A percentile compares a stretch with the other conserved stretches of the same genome.
Conservation (phyloP, 1,140 invertebrate genomes). For the Drosophila elegans region DNA sequence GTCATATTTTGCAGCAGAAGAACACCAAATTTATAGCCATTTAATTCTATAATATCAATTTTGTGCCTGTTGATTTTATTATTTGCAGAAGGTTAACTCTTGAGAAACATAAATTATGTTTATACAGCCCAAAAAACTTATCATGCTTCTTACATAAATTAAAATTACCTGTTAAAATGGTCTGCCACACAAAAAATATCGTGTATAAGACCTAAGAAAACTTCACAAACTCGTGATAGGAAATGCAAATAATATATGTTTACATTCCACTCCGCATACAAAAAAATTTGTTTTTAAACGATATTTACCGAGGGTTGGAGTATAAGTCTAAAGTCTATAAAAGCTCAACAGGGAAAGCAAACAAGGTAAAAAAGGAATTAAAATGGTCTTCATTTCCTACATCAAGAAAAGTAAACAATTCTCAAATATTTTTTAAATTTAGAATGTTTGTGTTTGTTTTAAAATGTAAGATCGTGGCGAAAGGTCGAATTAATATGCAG, state of each 20-base stretch:
- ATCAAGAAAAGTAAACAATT: neutral
- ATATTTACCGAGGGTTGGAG: neutral
- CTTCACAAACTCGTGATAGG: no score
- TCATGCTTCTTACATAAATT: no score
- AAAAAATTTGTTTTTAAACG: neutral
- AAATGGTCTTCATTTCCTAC: neutral
- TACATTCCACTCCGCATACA: neutral
- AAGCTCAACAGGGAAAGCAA: constrained; percentile 1
- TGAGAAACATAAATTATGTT: no score
- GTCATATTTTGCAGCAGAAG: constrained; percentile 16
- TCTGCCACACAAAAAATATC: no score
- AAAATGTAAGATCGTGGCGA: no score
- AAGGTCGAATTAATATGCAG: no score
- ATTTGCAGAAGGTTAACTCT: neutral
- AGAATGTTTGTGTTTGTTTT: neutral
- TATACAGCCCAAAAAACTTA: no score
- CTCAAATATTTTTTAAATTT: no score
- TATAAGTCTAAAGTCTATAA: neutral
- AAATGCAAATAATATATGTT: neutral
- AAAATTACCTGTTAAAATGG: no score
- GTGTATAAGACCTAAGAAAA: no score
- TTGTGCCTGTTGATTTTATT: constrained; percentile 5
- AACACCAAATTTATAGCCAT: constrained; percentile 3
- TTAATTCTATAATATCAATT: constrained; percentile 1
- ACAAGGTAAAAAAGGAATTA: neutral